phyloP scores from a whole-genome alignment of 2,797 vertebrate species.

The Clarias fuscus region DNA sequence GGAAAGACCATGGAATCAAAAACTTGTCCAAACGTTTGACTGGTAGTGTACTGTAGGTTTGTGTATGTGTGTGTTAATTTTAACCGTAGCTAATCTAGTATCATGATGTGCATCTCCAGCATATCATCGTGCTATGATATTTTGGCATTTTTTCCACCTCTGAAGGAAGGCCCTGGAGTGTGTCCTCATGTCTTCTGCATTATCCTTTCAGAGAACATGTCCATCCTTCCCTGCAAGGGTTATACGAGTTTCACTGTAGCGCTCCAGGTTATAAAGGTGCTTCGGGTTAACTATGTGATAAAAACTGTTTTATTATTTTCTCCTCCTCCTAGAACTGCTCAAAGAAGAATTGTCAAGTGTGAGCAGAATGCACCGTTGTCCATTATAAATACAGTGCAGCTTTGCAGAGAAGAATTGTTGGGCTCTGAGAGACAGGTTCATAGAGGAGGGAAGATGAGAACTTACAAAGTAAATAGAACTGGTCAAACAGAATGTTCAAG shows the following conservation, averaged over 20 bases:
- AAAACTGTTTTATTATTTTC: slow-evolving; percentile 10
- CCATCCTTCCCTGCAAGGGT: slow-evolving; percentile 28
- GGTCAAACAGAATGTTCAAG: slow-evolving; percentile 35
- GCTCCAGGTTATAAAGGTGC: slow-evolving; percentile 33
- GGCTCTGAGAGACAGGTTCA: slow-evolving; percentile 2
- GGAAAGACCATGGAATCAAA: too few relatives aligned
- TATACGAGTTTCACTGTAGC: slow-evolving; percentile 16
- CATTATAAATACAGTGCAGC: neutral
- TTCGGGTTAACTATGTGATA: slow-evolving; percentile 47
- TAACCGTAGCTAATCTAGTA: neutral
- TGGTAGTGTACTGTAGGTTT: too few relatives aligned
- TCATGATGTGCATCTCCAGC: neutral
- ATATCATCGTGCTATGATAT: neutral
- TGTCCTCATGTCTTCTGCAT: slow-evolving; percentile 15
- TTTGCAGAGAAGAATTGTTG: slow-evolving; percentile 6
- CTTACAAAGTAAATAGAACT: slow-evolving; percentile 30
- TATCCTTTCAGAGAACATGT: slow-evolving; percentile 48
- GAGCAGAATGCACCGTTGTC: neutral
- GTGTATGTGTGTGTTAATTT: neutral
- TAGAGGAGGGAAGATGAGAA: slow-evolving; percentile 17
- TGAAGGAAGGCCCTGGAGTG: slow-evolving; percentile 24
- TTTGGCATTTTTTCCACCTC: neutral
- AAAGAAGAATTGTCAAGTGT: neutral
- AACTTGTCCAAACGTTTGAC: too few relatives aligned
- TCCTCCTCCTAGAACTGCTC: neutral